Conservation (phyloP, 2,888 invertebrate genomes). For the Lymantria dispar region DNA sequence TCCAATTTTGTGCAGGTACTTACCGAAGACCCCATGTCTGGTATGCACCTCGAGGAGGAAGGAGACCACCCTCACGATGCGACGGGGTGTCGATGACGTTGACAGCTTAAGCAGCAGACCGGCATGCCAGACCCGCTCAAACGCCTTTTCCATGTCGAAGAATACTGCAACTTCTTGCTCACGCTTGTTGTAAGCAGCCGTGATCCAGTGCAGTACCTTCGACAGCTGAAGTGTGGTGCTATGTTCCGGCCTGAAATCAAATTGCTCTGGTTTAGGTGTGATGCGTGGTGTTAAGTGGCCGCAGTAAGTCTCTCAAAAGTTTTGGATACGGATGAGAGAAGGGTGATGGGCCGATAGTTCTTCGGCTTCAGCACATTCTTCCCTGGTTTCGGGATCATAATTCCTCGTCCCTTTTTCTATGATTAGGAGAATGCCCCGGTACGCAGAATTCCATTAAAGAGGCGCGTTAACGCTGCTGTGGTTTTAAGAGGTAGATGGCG, state of each 20-base stretch:
- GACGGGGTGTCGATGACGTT: background rate
- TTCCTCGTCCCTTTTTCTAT: background rate
- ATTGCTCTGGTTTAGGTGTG: conserved; percentile 3
- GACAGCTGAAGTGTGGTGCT: conserved; percentile 11
- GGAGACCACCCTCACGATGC: background rate
- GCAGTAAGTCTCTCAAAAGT: background rate
- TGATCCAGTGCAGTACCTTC: background rate
- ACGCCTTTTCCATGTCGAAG: background rate
- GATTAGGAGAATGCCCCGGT: background rate
- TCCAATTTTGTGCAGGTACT: too few relatives aligned
- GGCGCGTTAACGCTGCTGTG: background rate
- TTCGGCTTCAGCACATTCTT: conserved; percentile 18
- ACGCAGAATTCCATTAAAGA: background rate
- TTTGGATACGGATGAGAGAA: background rate
- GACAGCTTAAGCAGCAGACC: background rate
- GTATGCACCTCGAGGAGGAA: background rate
- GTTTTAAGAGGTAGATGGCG: background rate
- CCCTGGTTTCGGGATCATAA: conserved; percentile 18
- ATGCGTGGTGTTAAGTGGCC: background rate
- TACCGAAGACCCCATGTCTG: too few relatives aligned
- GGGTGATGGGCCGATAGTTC: conserved; percentile 27
- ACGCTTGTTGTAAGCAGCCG: background rate
- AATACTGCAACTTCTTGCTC: background rate
- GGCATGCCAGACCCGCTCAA: background rate
- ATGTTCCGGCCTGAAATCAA: conserved; percentile 13